phyloP scores from a whole-genome alignment of 2,797 vertebrate genomes.

The Lepus townsendii region DNA sequence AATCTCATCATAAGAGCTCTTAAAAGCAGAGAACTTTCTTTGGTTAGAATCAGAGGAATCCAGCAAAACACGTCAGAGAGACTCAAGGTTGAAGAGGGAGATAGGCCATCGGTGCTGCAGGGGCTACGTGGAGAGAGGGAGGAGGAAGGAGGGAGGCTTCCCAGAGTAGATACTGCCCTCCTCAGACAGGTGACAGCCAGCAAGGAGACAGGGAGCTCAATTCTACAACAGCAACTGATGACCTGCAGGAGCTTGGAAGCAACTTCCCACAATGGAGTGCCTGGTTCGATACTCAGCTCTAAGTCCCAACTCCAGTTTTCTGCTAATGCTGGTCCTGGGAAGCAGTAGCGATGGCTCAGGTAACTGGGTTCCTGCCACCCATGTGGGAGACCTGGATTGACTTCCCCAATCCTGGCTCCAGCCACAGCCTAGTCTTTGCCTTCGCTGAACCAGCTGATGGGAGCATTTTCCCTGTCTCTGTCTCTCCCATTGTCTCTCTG shows the following conservation, averaged over 20 bases:
- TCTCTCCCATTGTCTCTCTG: no score
- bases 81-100: not conserved
- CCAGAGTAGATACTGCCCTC: not conserved
- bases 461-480: no score
- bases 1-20: not conserved
- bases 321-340: no score
- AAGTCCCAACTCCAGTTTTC: no score
- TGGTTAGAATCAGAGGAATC: not conserved
- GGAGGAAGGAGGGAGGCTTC: not conserved
- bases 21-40: not conserved
- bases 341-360: no score
- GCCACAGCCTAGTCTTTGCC: no score
- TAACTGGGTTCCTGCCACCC: no score
- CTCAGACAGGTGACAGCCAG: not conserved
- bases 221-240: not conserved
- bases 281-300: no score
- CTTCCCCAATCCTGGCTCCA: no score
- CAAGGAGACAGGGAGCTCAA: not conserved
- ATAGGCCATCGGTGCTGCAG: not conserved
- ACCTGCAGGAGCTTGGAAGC: not conserved
- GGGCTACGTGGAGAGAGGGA: accelerated
- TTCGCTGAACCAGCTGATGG: no score
- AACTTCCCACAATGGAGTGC: not conserved
- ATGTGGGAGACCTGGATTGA: no score
- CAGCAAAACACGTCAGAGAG: not conserved